Conservation (phyloP, 53 echinoderm and acorn worm genomes). For the Glandiceps talaboti region DNA sequence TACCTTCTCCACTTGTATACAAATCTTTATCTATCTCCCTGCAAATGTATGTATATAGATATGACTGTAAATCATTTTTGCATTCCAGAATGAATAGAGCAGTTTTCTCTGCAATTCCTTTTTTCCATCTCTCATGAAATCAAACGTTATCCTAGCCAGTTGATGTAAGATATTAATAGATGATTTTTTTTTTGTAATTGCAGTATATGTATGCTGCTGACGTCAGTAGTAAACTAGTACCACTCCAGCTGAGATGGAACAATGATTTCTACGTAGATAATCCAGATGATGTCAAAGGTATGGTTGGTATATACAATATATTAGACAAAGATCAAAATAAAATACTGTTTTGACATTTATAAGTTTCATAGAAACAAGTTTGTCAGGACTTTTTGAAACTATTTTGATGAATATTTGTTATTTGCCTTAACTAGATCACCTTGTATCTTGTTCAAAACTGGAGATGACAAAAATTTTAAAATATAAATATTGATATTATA, state of each 20-base stretch:
- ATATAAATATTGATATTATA: too few species aligned
- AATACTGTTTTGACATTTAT: background rate
- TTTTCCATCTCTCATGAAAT: too few species aligned
- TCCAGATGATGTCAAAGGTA: conserved; percentile 10
- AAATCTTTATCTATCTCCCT: background rate
- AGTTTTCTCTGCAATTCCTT: background rate
- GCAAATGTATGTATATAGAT: too few species aligned
- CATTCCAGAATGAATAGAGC: background rate
- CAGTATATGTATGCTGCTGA: background rate
- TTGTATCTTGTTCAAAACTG: too few species aligned
- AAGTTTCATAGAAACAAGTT: too few species aligned
- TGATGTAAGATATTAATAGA: background rate
- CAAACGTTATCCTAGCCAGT: too few species aligned
- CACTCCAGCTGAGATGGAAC: conserved; percentile 2
- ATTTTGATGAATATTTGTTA: too few species aligned
- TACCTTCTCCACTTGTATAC: background rate
- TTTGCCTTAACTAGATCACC: too few species aligned
- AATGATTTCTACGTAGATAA: conserved; percentile 22
- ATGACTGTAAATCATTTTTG: too few species aligned
- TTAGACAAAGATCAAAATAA: background rate
- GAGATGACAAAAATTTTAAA: too few species aligned
- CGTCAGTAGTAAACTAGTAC: background rate
- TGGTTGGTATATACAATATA: background rate
- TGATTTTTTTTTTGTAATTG: too few species aligned
- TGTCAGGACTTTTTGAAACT: too few species aligned